Conservation (phyloP, 2,113 vertebrate species). For the Podilymbus podiceps region DNA sequence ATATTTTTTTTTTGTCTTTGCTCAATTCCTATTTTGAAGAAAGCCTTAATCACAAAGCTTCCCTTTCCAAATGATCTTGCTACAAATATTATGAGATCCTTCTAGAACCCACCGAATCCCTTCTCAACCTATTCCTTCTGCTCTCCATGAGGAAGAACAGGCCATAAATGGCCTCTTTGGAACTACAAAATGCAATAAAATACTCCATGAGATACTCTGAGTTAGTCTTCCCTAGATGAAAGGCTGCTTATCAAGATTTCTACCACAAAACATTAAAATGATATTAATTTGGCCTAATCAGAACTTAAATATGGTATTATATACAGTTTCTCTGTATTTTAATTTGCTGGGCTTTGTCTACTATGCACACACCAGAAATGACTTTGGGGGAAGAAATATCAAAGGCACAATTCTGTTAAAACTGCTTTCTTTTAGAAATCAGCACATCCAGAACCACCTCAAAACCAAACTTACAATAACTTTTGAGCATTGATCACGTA, state of each 20-base stretch:
- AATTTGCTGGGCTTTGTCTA: neutral
- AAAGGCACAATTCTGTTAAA: neutral
- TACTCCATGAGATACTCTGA: neutral
- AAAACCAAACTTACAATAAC: neutral
- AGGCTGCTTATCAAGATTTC: neutral
- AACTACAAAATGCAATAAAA: neutral
- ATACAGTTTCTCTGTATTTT: neutral
- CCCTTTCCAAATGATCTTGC: neutral
- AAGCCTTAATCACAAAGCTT: neutral
- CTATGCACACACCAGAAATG: neutral
- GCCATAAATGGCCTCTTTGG: neutral
- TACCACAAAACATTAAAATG: neutral
- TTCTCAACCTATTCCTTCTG: neutral
- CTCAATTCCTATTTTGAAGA: neutral
- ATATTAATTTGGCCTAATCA: neutral
- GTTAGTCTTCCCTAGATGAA: neutral
- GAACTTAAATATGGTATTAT: neutral
- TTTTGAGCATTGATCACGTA: neutral
- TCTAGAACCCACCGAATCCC: neutral
- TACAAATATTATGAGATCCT: neutral
- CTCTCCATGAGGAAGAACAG: neutral
- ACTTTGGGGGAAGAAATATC: neutral
- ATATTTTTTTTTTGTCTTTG: neutral
- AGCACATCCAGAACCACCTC: neutral
- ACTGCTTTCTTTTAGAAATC: neutral